Percentiles rank a stretch among this genome's conserved stretches.
phyloP scores from a whole-genome alignment of 2,888 invertebrate species.

The Platycheirus albimanus region DNA sequence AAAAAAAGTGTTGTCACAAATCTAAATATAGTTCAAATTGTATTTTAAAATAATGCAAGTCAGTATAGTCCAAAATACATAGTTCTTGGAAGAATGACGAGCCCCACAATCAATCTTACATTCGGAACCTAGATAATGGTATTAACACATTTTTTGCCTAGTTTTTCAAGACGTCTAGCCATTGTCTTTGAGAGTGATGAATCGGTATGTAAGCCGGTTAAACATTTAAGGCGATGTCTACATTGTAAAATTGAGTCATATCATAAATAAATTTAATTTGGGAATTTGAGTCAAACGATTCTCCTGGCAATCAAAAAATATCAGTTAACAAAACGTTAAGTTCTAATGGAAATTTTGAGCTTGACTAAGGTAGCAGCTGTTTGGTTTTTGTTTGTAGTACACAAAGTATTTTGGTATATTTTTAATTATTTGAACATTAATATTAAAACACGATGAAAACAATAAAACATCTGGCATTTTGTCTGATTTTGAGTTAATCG shows the following conservation, averaged over 20 bases:
- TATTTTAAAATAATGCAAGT: not conserved
- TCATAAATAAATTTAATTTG: not conserved
- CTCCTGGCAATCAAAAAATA: too few species aligned
- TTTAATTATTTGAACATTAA: too few species aligned
- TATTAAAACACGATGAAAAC: too few species aligned
- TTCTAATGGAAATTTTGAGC: too few species aligned
- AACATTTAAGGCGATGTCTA: not conserved
- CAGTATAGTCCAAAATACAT: not conserved
- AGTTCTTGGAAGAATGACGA: slow-evolving; percentile 31
- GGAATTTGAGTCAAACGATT: too few species aligned
- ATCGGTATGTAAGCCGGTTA: slow-evolving; percentile 24
- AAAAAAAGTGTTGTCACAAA: too few species aligned
- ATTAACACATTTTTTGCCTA: slow-evolving; percentile 10
- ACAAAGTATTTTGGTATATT: too few species aligned
- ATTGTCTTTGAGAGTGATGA: slow-evolving; percentile 10
- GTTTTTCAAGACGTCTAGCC: not conserved
- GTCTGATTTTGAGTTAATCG: too few species aligned
- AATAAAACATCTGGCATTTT: too few species aligned
- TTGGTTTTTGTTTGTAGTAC: too few species aligned
- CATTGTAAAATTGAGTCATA: not conserved
- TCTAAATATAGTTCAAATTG: slow-evolving; percentile 18
- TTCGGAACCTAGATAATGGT: slow-evolving; percentile 30
- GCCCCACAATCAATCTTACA: slow-evolving; percentile 30
- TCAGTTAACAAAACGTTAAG: too few species aligned
- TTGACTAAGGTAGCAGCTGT: too few species aligned